Base-by-base conservation (phyloP, 2,888 invertebrate genomes). In the Chrysodeixis includens region DNA sequence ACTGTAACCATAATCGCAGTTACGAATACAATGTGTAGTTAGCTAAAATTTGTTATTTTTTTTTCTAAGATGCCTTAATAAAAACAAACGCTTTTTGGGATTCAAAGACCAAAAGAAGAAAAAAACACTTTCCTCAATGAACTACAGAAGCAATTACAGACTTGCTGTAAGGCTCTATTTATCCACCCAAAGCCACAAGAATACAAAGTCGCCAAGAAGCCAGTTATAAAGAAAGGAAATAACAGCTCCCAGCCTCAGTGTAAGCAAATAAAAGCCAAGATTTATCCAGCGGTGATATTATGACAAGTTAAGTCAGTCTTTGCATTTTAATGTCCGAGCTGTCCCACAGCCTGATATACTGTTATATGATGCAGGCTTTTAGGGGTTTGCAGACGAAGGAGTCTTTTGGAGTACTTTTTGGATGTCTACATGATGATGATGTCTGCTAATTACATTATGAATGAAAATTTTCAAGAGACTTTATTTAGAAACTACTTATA, bases 311-410 rank as follows among this genome's bases (percentile, higher is more conserved):
- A 87, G 82, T 78, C 79, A 69, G 61, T 70, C 81, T 87, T 86
- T 85, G 86, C 85, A 87, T 87, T 84, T 87, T 84, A 87, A 87
- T 86, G 82, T 71, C 60, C 65, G 18, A 57, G 54, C 76, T 78
- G 76, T 80, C 81, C 71, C 76, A 35, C 56, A 35, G 51, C 51
- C 57, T 80, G 78, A 82, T 79, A 78, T 81, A 83, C 74, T 72
- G 77, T 70, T 62, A 78, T 74, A 76, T 63, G 68, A 79, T 66
- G 77, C 71, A 56, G 77, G 78, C 72, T 76, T 76, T 75, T 74
- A 64, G 67, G 71, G 68, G 66, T 64, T 60, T 22, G 56, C 10
- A n/a, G n/a, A 40, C n/a, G n/a, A 40, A 1, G n/a, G n/a, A n/a
- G 6, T n/a, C 6, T 40, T n/a, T 40, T 14, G 4, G 26, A 26